Evolutionary conservation across 1,140 invertebrate species (phyloP).

Genomic region (Bradynema listronoti): DNA sequence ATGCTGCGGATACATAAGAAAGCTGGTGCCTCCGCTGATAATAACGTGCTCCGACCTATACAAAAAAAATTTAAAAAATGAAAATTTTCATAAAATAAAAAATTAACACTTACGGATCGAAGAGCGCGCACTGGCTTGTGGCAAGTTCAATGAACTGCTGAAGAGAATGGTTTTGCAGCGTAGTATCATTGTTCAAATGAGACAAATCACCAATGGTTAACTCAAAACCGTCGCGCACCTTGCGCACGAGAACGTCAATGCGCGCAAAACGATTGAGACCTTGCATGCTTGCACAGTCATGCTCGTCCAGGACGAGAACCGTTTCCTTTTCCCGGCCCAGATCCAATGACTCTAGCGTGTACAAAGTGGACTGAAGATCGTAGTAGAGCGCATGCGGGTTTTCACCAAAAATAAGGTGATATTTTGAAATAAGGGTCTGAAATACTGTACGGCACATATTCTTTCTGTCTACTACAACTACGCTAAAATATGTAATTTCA

Average conservation of each 20-base stretch:
- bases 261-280: constrained; percentile 3
- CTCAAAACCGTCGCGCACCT: constrained; percentile 23
- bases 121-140: constrained; percentile 15
- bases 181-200: constrained; percentile 20
- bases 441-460: constrained; percentile 1
- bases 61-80: background rate
- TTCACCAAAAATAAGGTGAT: background rate
- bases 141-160: constrained; percentile 27
- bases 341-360: constrained; percentile 18
- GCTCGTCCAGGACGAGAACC: constrained; percentile 18
- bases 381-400: constrained; percentile 23
- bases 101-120: constrained; percentile 12
- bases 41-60: constrained; percentile 14
- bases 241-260: constrained; percentile 20
- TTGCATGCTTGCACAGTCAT: constrained; percentile 19
- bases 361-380: constrained; percentile 32
- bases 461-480: constrained; percentile 5
- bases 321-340: constrained; percentile 17
- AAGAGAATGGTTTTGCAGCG: constrained; percentile 20
- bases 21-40: constrained; percentile 21
- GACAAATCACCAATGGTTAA: constrained; percentile 17
- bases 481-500: constrained; percentile 1
- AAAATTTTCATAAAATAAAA: background rate
- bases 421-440: background rate
- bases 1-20: constrained; percentile 11